Base-by-base conservation (phyloP, 2,888 invertebrate species). In the Acrocera orbiculus region DNA sequence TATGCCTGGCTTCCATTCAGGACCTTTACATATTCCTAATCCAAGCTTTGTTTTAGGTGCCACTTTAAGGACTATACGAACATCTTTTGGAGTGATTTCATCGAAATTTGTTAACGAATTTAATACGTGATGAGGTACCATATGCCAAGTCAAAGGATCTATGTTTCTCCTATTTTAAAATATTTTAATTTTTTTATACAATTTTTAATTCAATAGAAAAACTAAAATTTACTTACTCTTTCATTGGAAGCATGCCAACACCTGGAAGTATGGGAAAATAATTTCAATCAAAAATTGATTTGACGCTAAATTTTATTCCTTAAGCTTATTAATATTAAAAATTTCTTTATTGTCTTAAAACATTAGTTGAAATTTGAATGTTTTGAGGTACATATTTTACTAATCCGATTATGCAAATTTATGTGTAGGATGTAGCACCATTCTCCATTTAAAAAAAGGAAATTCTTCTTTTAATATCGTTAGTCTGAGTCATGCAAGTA, bases 181-280 rank as follows among this genome's bases (percentile, higher is more conserved):
- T 6, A 13, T 26, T 13, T 25, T 25, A 25, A 23, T 8, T 23
- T n/a, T 23, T 32, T 34, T 2, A 19, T n/a, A 27, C 19, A 13
- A 16, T 6, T 34, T 23, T 19, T 15, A 27, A 27, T 27, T 5
- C 10, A 5, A 16, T 28, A 3, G 16, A 16, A 2, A n/a, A n/a
- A n/a, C 5, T 28, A 15, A 23, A n/a, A 23, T 23, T 34, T 54
- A 79, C 87, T 82, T 67, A 87, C 87, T 87, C 86, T 73, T 85
- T 86, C 22, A 86, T 75, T 38, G 90, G 90, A 52, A 92, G 69
- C 83, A 90, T 87, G 45, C 89, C 90, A 46, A 89, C 83, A 66
- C 82, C 85, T 85, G 71, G 43, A 76, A 74, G 51, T 32, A 24
- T 10, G 14, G 31, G 10, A 17, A 31, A 27, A 31, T 29, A 26